Evolutionary conservation across 2,888 invertebrate genomes (phyloP).

Genomic region (Callyntrura sp.): DNA sequence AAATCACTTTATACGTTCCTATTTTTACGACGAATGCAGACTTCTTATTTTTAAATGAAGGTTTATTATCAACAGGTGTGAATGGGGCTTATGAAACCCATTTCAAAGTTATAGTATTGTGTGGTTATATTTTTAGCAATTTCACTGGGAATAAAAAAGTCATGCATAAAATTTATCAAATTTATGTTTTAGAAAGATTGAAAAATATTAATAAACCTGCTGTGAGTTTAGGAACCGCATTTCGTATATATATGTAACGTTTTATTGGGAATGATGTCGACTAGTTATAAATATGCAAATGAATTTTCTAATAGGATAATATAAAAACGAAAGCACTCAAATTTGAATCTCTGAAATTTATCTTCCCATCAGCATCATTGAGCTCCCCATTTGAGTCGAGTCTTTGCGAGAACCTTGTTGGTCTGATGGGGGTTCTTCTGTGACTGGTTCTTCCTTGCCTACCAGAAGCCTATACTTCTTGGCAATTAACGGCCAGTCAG

Average conservation of each 20-base stretch:
- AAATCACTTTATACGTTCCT: no score
- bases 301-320: background rate
- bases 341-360: background rate
- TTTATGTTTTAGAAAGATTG: no score
- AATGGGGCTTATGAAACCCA: no score
- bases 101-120: no score
- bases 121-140: no score
- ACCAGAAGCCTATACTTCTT: slow-evolving; percentile 94
- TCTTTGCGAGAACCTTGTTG: slow-evolving; percentile 43
- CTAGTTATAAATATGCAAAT: background rate
- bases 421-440: slow-evolving; percentile 43
- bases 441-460: slow-evolving; percentile 87
- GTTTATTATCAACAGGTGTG: no score
- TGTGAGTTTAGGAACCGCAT: no score
- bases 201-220: background rate
- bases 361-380: slow-evolving; percentile 61
- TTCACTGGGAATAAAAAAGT: no score
- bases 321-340: background rate
- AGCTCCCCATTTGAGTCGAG: slow-evolving; percentile 58
- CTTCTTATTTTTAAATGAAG: no score
- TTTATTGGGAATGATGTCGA: background rate
- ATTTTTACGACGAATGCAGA: no score
- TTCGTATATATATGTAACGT: background rate
- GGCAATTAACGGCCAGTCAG: slow-evolving; percentile 96
- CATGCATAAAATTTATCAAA: no score